Base-by-base conservation (phyloP, 2,888 invertebrate species). In the Acanthacorydalis orientalis region DNA sequence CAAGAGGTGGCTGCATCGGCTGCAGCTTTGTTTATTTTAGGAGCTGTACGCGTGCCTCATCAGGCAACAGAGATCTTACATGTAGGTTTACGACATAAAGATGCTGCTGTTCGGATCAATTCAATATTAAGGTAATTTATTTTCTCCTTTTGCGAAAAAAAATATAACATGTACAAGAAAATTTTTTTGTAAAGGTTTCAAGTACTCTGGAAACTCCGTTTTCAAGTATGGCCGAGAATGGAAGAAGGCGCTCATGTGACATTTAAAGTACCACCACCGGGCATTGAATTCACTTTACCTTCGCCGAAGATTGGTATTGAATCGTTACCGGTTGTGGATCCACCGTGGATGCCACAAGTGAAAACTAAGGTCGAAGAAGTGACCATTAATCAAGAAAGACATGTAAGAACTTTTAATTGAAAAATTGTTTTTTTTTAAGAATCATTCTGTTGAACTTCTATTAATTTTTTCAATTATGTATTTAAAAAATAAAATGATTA, bases 321-420 rank as follows among this genome's bases (percentile, higher is more conserved):
- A 65, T 87, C 88, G 32, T 68, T 90, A 50, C 89, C 91, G 0
- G 92, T 95, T 1, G 90, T 96, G 0, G 98, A 99, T 70, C 96
- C 98, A 10, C 97, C 98, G 0, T 99, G 98, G 98, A 89, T 90
- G 74, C 91, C 97, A 1, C 87, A 92, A 60, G 90, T 92, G 49
- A 96, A 96, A 67, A 93, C 93, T 15, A 97, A 97, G 68, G 95
- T 98, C 49, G 95, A 98, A 75, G 97, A 98, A 70, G 92, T 98
- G 58, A 93, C 96, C 0, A 78, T 98, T 47, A 96, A 95, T 67
- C 96, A 98, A 68, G 97, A 97, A 62, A 81, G 93, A 67, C 89
- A 91, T 68, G 89, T 90, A 70, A 75, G 6, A 4, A 23, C 6
- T 42, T 40, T 49, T 41, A 49, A 46, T 43, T 50, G 38, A 35